phyloP scores from a whole-genome alignment of 2,113 vertebrate genomes.

The Bungarus multicinctus region DNA sequence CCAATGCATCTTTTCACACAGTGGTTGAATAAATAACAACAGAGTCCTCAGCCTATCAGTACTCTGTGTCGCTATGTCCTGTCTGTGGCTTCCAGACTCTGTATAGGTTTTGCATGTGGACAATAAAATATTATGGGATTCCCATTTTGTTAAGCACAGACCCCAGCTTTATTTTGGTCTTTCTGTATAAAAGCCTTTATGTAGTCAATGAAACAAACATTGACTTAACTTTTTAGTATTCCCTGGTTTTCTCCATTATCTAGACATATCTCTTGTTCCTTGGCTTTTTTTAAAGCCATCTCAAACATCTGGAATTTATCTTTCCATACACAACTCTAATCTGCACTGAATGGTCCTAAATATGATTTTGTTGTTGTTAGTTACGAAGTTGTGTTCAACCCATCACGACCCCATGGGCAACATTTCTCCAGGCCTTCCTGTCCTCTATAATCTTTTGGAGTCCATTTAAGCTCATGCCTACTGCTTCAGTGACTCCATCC shows the following conservation, averaged over 20 bases:
- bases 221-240: background rate
- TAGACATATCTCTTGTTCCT: background rate
- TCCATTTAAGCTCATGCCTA: too few species aligned
- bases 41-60: background rate
- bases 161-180: background rate
- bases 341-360: background rate
- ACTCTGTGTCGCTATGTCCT: background rate
- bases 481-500: too few species aligned
- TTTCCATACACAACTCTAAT: background rate
- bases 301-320: background rate
- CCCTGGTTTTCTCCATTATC: background rate
- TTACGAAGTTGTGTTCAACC: too few species aligned
- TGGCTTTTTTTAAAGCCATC: background rate
- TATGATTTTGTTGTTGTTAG: background rate
- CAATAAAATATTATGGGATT: background rate
- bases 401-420: too few species aligned
- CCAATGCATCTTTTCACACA: background rate
- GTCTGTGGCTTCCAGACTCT: background rate
- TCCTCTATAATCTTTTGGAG: too few species aligned
- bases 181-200: background rate
- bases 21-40: background rate
- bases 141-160: background rate
- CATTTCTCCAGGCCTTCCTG: too few species aligned
- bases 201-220: background rate
- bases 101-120: background rate